Conservation (phyloP, 2,797 vertebrate species). For the Arctocebus calabarensis region DNA sequence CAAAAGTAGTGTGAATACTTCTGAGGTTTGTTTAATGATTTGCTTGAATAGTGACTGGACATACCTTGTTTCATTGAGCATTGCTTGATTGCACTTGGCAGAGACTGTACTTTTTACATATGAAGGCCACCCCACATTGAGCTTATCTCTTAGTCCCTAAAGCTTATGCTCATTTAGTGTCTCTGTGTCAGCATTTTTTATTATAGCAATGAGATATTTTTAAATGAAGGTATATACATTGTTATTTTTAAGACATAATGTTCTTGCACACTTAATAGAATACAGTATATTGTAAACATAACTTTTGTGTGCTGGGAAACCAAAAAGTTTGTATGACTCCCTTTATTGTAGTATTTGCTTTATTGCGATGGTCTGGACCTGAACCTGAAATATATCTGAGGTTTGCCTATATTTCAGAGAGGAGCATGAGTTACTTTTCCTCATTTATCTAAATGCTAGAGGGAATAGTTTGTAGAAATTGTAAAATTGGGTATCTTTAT, state of each 20-base stretch:
- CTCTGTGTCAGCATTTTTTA: neutral
- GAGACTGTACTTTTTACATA: neutral
- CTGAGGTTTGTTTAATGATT: conserved; percentile 25
- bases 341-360: neutral
- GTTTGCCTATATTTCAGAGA: neutral
- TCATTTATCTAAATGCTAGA: conserved; percentile 43
- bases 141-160: neutral
- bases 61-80: neutral
- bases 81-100: neutral
- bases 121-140: neutral
- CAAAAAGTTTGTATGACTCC: neutral
- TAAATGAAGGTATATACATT: neutral
- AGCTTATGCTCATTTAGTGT: neutral
- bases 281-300: neutral
- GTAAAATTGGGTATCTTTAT: conserved; percentile 11
- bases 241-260: neutral
- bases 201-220: neutral
- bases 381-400: neutral
- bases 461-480: conserved; percentile 26
- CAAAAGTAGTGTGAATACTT: neutral
- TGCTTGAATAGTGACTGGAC: neutral
- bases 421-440: neutral
- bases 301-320: neutral
- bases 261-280: neutral
- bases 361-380: neutral